phyloP scores from a whole-genome alignment of 1,140 invertebrate species.

The Varroa destructor region DNA sequence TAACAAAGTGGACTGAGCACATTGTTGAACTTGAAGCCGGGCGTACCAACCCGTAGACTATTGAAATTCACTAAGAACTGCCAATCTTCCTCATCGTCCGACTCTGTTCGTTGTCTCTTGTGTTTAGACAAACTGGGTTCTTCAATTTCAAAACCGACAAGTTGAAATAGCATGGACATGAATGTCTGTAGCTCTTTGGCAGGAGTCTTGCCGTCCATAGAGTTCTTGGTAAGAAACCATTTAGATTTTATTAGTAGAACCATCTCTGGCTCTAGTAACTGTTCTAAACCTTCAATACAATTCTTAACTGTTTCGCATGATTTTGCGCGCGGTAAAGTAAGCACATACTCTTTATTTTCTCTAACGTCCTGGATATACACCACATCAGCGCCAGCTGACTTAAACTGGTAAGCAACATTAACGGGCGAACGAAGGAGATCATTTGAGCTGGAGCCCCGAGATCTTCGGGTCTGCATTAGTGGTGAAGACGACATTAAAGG shows the following conservation, averaged over 20 bases:
- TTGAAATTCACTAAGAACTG: constrained; percentile 7
- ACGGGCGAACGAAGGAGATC: neutral
- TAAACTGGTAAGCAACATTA: constrained; percentile 3
- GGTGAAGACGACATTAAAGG: too few species aligned
- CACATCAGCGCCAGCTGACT: constrained; percentile 6
- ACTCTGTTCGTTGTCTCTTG: neutral
- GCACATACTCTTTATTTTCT: constrained; percentile 9
- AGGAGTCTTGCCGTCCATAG: neutral
- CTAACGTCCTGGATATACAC: constrained; percentile 10
- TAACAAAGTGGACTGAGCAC: constrained; percentile 6
- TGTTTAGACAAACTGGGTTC: neutral
- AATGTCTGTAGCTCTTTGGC: constrained; percentile 11
- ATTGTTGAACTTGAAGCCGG: constrained; percentile 14
- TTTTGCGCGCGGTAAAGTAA: neutral
- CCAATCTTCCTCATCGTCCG: constrained; percentile 14
- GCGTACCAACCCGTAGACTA: neutral
- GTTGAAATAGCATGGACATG: neutral
- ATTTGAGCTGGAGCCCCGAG: neutral
- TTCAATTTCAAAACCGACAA: constrained; percentile 8
- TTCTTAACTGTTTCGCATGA: neutral
- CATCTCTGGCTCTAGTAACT: neutral
- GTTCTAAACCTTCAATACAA: constrained; percentile 11
- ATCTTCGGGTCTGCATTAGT: neutral
- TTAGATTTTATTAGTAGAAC: constrained; percentile 5
- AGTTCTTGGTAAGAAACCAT: neutral